Evolutionary conservation across 2,888 invertebrate species (phyloP).

Genomic region (Monopis laevigella): DNA sequence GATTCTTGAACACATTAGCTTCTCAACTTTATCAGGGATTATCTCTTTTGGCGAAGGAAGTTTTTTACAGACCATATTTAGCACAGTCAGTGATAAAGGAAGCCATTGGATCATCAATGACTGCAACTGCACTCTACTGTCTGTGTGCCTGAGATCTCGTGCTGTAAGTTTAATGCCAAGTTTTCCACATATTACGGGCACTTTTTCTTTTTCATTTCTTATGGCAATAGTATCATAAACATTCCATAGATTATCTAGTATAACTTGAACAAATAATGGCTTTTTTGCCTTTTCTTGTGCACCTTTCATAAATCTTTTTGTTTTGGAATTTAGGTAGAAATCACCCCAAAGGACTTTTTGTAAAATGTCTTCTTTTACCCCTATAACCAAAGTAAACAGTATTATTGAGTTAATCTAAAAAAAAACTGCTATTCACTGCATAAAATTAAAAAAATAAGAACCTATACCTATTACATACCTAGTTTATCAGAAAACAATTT

Average conservation of each 20-base stretch:
- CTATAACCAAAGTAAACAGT: slow-evolving; percentile 43
- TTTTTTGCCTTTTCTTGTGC: slow-evolving; percentile 93
- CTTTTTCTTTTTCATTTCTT: slow-evolving; percentile 78
- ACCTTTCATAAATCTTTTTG: slow-evolving; percentile 84
- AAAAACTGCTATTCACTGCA: too few relatives aligned
- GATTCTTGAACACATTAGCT: slow-evolving; percentile 80
- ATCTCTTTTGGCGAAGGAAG: slow-evolving; percentile 86
- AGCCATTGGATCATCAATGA: slow-evolving; percentile 90
- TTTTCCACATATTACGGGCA: slow-evolving; percentile 75
- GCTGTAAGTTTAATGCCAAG: slow-evolving; percentile 79
- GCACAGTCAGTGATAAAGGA: slow-evolving; percentile 83
- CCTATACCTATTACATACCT: slow-evolving; percentile 27
- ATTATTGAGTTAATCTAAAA: too few relatives aligned
- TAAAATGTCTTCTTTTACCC: slow-evolving; percentile 76
- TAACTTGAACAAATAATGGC: slow-evolving; percentile 91
- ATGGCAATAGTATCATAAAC: slow-evolving; percentile 85
- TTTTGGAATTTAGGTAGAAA: slow-evolving; percentile 86
- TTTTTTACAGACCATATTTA: slow-evolving; percentile 81
- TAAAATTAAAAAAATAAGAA: slow-evolving; percentile 5
- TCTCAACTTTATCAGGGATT: slow-evolving; percentile 79
- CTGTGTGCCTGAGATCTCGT: slow-evolving; percentile 81
- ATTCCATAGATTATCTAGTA: slow-evolving; percentile 91
- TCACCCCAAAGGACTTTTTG: slow-evolving; percentile 93
- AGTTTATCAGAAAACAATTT: slow-evolving; percentile 78
- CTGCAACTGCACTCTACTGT: slow-evolving; percentile 80